Evolutionary conservation across 2,797 vertebrate genomes (phyloP).

Genomic region (Urocyon cinereoargenteus): DNA sequence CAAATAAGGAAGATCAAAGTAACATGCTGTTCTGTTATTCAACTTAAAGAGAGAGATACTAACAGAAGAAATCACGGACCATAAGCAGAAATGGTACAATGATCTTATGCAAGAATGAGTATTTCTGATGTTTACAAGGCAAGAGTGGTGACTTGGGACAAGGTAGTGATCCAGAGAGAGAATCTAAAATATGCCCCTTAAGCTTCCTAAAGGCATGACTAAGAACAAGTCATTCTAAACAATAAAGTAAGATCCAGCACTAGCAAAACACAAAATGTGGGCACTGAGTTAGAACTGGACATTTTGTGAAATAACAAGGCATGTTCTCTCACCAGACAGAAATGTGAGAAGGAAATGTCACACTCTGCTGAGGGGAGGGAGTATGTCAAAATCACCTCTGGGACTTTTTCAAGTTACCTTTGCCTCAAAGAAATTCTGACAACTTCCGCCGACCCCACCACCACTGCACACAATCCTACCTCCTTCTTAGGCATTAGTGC

Average conservation of each 20-base stretch:
- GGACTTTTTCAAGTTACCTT: background rate
- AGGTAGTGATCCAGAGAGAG: slow-evolving; percentile 68
- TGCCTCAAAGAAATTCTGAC: background rate
- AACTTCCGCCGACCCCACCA: background rate
- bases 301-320: slow-evolving; percentile 34
- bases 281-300: slow-evolving; percentile 22
- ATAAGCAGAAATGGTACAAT: slow-evolving; percentile 32
- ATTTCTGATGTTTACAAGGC: slow-evolving; percentile 20
- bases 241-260: background rate
- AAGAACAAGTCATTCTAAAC: slow-evolving; percentile 69
- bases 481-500: background rate
- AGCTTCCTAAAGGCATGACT: slow-evolving; percentile 58
- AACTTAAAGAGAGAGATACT: background rate
- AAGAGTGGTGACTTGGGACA: background rate
- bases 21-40: slow-evolving; percentile 71
- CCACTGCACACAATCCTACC: background rate
- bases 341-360: slow-evolving; percentile 20
- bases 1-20: slow-evolving; percentile 61
- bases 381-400: background rate
- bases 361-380: background rate
- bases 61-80: slow-evolving; percentile 52
- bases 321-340: background rate
- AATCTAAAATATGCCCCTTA: slow-evolving; percentile 59
- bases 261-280: slow-evolving; percentile 50
- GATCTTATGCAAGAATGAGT: background rate